These are phyloP conservation scores for Colossoma macropomum DNA, from an alignment of 2,113 vertebrate species.

Conservation along the genomic window DNA sequence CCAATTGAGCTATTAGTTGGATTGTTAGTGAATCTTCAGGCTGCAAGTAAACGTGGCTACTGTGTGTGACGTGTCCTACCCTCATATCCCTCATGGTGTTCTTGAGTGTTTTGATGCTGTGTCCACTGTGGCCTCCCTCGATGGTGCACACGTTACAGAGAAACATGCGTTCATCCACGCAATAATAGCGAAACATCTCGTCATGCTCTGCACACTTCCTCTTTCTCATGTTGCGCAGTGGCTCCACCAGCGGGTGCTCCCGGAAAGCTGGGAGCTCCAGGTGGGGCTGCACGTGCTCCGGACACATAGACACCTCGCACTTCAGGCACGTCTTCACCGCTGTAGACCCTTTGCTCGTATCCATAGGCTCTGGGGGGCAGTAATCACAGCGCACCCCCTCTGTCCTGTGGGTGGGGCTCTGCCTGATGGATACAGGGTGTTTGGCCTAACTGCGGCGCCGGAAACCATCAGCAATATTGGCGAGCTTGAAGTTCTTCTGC, in stretches of 20 bases:
- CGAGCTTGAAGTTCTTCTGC: conserved; percentile 79
- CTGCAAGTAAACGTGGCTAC: too few relatives aligned
- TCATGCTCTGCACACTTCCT: conserved; percentile 76
- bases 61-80: conserved; percentile 53
- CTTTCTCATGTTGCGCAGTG: conserved; percentile 69
- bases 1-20: too few relatives aligned
- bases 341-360: neutral
- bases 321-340: conserved; percentile 79
- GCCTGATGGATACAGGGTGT: neutral
- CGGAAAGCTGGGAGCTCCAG: conserved; percentile 74
- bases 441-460: conserved; percentile 42
- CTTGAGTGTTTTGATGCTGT: conserved; percentile 76
- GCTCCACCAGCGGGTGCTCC: conserved; percentile 74
- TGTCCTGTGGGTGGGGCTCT: conserved; percentile 3
- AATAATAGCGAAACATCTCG: conserved; percentile 77
- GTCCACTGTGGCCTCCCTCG: conserved; percentile 71
- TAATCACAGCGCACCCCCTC: conserved; percentile 70
- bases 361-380: conserved; percentile 52
- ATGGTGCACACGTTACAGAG: conserved; percentile 78
- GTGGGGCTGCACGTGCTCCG: conserved; percentile 74
- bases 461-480: conserved; percentile 75
- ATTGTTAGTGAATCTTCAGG: too few relatives aligned
- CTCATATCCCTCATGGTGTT: conserved; percentile 75
- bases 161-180: conserved; percentile 70
- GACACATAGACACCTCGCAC: conserved; percentile 81